Evolutionary conservation across 2,888 invertebrate genomes (phyloP).

Genomic region (Synanthedon andrenaeformis): DNA sequence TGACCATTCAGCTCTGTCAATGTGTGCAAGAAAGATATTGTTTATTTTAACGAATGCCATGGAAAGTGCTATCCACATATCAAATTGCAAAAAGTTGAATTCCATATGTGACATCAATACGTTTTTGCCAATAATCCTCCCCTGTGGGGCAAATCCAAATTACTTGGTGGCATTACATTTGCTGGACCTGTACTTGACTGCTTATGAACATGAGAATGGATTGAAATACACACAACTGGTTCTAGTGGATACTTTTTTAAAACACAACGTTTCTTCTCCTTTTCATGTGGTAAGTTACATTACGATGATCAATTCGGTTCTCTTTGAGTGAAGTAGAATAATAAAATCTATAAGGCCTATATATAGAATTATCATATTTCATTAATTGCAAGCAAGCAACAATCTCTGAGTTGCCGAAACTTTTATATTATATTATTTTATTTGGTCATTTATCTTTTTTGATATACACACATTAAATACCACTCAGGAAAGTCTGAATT

Average conservation of each 20-base stretch:
- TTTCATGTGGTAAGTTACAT: slow-evolving; percentile 71
- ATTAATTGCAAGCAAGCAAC: too few relatives aligned
- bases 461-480: too few relatives aligned
- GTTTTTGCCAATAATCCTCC: slow-evolving; percentile 51
- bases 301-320: background rate
- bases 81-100: slow-evolving; percentile 54
- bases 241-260: slow-evolving; percentile 65
- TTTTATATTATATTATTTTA: too few relatives aligned
- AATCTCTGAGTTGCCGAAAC: too few relatives aligned
- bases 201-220: slow-evolving; percentile 55
- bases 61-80: slow-evolving; percentile 72
- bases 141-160: slow-evolving; percentile 52
- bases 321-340: background rate
- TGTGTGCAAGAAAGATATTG: slow-evolving; percentile 49
- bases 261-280: slow-evolving; percentile 75
- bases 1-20: slow-evolving; percentile 35
- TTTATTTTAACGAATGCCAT: slow-evolving; percentile 70
- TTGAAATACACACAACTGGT: slow-evolving; percentile 48
- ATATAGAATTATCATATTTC: background rate
- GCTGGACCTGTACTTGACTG: slow-evolving; percentile 66
- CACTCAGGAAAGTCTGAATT: too few relatives aligned
- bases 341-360: background rate
- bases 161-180: slow-evolving; percentile 61
- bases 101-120: slow-evolving; percentile 51
- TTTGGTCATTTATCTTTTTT: too few relatives aligned